Conservation (phyloP, 2,888 invertebrate species). For the Platerodrilus igneus region DNA sequence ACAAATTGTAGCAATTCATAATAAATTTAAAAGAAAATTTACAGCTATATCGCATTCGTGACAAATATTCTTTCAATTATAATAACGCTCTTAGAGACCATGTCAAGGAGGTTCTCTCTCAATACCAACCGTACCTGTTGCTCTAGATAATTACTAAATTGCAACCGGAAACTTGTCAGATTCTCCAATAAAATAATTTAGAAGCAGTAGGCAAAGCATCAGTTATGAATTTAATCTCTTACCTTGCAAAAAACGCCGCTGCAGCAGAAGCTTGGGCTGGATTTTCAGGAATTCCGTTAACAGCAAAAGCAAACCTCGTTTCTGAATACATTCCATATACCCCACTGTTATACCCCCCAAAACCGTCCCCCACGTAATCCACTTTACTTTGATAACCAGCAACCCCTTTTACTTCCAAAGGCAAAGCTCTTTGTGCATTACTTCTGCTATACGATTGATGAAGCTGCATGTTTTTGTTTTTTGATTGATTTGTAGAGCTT, state of each 20-base stretch:
- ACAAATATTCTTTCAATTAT: no score
- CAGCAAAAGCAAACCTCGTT: constrained; percentile 54
- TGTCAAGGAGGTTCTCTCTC: no score
- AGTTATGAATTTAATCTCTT: no score
- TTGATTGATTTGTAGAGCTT: constrained; percentile 21
- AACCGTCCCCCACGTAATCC: constrained; percentile 28
- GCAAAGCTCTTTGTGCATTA: constrained; percentile 20
- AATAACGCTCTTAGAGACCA: no score
- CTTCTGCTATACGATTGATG: constrained; percentile 24
- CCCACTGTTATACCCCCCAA: constrained; percentile 33
- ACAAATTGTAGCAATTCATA: no score
- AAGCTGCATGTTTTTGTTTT: constrained; percentile 22
- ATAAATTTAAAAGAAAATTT: no score
- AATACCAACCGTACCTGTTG: no score
- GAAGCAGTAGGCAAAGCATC: no score
- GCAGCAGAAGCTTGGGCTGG: constrained; percentile 55
- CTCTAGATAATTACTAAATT: no score
- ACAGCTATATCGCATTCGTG: no score
- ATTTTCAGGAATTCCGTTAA: constrained; percentile 51
- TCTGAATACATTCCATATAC: constrained; percentile 47
- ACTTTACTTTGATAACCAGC: constrained; percentile 31
- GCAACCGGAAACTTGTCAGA: no score
- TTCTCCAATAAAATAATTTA: no score
- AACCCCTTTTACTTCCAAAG: constrained; percentile 25
- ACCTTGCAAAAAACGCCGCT: constrained; percentile 59